A percentile compares a stretch with the other conserved stretches of the same genome.
Evolutionary conservation across 2,113 vertebrate species (phyloP).

Genomic region (Malurus elegans): DNA sequence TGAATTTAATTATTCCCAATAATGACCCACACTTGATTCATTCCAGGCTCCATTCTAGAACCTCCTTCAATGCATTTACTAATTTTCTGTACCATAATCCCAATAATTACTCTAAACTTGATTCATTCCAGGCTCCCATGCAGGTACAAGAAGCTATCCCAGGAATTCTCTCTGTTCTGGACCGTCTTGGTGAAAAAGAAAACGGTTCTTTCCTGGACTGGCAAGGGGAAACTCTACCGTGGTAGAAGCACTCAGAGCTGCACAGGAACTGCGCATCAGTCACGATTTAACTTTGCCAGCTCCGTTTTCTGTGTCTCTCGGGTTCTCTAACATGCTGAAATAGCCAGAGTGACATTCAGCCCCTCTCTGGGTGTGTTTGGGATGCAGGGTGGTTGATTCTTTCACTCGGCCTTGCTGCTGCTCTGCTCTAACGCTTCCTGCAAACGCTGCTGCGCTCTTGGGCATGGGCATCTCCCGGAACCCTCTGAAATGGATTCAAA

Average conservation of each 20-base stretch:
- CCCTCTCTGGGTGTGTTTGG: not conserved
- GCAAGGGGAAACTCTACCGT: slow-evolving; percentile 26
- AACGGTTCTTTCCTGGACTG: slow-evolving; percentile 48
- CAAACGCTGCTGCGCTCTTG: not conserved
- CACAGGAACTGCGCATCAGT: not conserved
- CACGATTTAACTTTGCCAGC: not conserved
- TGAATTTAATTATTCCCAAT: too few relatives aligned
- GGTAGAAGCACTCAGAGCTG: not conserved
- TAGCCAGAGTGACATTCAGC: not conserved
- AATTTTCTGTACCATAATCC: not conserved
- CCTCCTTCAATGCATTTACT: not conserved
- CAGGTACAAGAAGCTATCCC: slow-evolving; percentile 44
- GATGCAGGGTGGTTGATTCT: not conserved
- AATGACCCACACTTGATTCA: too few relatives aligned
- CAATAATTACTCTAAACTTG: not conserved
- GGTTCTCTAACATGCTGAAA: not conserved
- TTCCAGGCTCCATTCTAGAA: too few relatives aligned
- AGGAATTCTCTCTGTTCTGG: slow-evolving; percentile 22
- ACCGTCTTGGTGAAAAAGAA: slow-evolving; percentile 42
- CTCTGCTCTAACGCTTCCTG: not conserved
- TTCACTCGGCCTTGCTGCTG: not conserved
- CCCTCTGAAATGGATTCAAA: not conserved
- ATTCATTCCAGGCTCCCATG: slow-evolving; percentile 35
- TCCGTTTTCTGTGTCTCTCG: not conserved
- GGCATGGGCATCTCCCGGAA: not conserved